A percentile compares a stretch with the other conserved stretches of the same genome.
Evolutionary conservation across 2,113 vertebrate species (phyloP).

Genomic region (Pteronura brasiliensis): DNA sequence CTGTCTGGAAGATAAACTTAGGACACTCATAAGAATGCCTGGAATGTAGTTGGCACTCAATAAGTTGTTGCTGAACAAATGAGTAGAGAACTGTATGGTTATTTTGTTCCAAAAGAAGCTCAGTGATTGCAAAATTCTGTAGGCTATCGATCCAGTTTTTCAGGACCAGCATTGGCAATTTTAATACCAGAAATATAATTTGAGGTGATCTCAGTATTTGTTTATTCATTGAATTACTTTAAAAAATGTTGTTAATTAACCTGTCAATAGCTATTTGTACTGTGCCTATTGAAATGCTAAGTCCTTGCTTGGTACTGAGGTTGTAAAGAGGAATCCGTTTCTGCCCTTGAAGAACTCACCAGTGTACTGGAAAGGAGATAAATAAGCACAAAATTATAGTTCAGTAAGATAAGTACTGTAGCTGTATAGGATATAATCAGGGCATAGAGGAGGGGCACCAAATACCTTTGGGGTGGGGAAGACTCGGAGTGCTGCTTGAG

Average conservation of each 20-base stretch:
- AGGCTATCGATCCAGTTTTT: neutral
- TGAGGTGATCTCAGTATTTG: constrained; percentile 7
- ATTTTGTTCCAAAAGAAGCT: constrained; percentile 17
- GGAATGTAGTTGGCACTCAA: neutral
- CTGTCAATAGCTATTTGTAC: neutral
- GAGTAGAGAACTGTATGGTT: neutral
- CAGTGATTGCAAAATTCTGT: neutral
- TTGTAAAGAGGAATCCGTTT: neutral
- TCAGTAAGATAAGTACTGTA: neutral
- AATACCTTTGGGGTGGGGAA: neutral
- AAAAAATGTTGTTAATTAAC: neutral
- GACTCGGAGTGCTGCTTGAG: neutral
- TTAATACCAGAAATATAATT: constrained; percentile 15
- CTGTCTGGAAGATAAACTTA: neutral
- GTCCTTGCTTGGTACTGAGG: neutral
- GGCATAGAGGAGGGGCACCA: neutral
- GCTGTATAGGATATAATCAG: neutral
- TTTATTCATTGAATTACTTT: neutral
- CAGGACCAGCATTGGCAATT: neutral
- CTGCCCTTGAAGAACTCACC: neutral
- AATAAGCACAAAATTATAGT: neutral
- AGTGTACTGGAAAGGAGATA: neutral
- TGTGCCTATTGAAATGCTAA: neutral
- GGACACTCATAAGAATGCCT: neutral
- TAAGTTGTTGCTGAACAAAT: neutral